Evolutionary conservation across 2,113 vertebrate species (phyloP), one percentile per base, ranked within the genome.

Genomic region (Ptyas mucosa): DNA sequence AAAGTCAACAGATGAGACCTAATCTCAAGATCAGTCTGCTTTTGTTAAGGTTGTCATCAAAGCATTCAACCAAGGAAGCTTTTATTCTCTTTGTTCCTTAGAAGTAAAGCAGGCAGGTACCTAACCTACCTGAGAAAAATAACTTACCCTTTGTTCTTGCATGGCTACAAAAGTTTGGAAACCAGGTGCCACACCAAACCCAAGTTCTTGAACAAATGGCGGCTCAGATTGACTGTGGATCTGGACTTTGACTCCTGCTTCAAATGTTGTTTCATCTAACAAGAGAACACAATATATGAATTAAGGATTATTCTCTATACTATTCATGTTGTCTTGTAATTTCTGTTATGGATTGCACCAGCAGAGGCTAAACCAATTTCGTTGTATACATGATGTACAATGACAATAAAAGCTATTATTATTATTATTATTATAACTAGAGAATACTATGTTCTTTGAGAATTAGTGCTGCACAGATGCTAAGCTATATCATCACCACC

Each of bases 121-220:
- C 21, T 18, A 51, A 39, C 0, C 12, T 0, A 12, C 18, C 14
- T 7, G 21, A 87, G 86, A 54, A 88, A 89, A 55, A 26, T 7
- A 51, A 97, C 99, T 97, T 98, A 99, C 99, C 98, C 99, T 98
- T 97, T 99, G 99, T 96, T 99, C 99, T 96, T 99, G 99, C 54
- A 99, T 99, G 96, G 99, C 99, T 91, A 99, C 99, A 26, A 99
- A 99, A 1, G 99, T 99, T 98, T 99, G 99, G 97, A 99, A 99
- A 43, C 99, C 99, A 0, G 99, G 99, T 4, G 99, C 99, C 91
- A 99, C 99, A 1, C 99, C 99, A 24, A 99, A 99, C 18, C 99
- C 99, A 92, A 99, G 97, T 95, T 99, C 99, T 87, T 99, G 99
- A 91, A 99, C 98, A 0, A 99, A 99, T 0, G 99, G 99, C 0